Conservation (phyloP, 2,888 invertebrate genomes). For the Rhodophaea formosa region DNA sequence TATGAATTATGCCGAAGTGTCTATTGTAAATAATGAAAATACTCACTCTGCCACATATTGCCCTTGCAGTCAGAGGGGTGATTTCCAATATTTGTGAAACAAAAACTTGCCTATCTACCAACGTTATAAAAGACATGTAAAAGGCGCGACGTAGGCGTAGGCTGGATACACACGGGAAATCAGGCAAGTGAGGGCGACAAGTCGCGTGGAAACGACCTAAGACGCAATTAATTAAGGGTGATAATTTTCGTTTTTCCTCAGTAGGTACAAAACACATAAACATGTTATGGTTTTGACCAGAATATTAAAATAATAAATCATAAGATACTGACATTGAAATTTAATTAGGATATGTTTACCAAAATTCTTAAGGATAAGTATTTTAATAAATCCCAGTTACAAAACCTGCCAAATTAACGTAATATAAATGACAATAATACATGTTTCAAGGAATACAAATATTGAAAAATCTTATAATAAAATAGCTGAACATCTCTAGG, state of each 20-base stretch:
- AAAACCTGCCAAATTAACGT: background rate
- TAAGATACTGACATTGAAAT: background rate
- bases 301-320: background rate
- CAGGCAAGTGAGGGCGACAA: constrained; percentile 58
- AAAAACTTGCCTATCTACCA: background rate
- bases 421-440: background rate
- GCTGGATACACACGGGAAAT: constrained; percentile 70
- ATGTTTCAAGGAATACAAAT: background rate
- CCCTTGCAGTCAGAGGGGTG: background rate
- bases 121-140: constrained; percentile 19
- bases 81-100: background rate
- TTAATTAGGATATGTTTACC: background rate
- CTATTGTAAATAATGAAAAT: too few relatives aligned
- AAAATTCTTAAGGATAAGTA: background rate
- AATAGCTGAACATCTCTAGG: constrained; percentile 36
- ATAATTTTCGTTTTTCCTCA: background rate
- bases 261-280: background rate
- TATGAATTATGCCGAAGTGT: too few relatives aligned
- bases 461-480: constrained; percentile 24
- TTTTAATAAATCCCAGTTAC: background rate
- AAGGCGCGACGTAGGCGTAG: constrained; percentile 66
- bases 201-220: constrained; percentile 64
- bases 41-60: too few relatives aligned
- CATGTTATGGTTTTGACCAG: background rate
- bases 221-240: constrained; percentile 65